phyloP scores from a whole-genome alignment of 2,888 invertebrate genomes.

The Stenichneumon culpator region DNA sequence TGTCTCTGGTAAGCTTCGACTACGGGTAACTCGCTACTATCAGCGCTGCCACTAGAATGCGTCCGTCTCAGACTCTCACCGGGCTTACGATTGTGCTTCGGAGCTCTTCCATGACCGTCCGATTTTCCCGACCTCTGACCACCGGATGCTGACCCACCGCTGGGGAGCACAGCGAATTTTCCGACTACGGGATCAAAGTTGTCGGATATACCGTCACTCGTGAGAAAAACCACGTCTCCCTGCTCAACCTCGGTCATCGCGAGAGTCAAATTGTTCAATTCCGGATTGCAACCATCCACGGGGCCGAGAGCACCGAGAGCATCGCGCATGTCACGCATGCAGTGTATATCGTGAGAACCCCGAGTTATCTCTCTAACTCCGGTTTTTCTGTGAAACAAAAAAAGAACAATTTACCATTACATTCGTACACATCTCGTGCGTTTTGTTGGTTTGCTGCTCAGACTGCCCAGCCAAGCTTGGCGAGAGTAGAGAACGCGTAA shows the following conservation, averaged over 20 bases:
- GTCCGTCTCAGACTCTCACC: slow-evolving; percentile 76
- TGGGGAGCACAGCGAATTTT: slow-evolving; percentile 90
- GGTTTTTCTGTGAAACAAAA: slow-evolving; percentile 79
- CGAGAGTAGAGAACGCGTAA: slow-evolving; percentile 32
- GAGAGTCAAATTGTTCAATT: slow-evolving; percentile 94
- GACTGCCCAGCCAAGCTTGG: background rate
- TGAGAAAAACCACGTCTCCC: slow-evolving; percentile 94
- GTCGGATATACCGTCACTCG: slow-evolving; percentile 96
- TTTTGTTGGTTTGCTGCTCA: background rate
- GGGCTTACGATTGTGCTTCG: slow-evolving; percentile 76
- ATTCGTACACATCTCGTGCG: background rate
- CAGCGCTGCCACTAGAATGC: slow-evolving; percentile 73
- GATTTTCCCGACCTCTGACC: slow-evolving; percentile 69
- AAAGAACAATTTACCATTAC: background rate
- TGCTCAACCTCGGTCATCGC: slow-evolving; percentile 92
- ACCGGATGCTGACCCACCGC: slow-evolving; percentile 68
- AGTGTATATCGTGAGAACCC: slow-evolving; percentile 93
- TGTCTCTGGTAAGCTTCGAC: slow-evolving; percentile 92
- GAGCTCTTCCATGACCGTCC: slow-evolving; percentile 70
- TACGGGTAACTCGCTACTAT: slow-evolving; percentile 87
- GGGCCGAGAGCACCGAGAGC: slow-evolving; percentile 95
- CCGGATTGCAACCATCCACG: slow-evolving; percentile 94
- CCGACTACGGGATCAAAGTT: slow-evolving; percentile 97
- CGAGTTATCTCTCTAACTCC: slow-evolving; percentile 95
- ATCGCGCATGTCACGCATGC: slow-evolving; percentile 95